Percentiles rank a stretch among this genome's conserved stretches.
These are phyloP conservation scores for Ptilodon capucinus DNA, from an alignment of 2,888 invertebrate species.

Conservation along the genomic window DNA sequence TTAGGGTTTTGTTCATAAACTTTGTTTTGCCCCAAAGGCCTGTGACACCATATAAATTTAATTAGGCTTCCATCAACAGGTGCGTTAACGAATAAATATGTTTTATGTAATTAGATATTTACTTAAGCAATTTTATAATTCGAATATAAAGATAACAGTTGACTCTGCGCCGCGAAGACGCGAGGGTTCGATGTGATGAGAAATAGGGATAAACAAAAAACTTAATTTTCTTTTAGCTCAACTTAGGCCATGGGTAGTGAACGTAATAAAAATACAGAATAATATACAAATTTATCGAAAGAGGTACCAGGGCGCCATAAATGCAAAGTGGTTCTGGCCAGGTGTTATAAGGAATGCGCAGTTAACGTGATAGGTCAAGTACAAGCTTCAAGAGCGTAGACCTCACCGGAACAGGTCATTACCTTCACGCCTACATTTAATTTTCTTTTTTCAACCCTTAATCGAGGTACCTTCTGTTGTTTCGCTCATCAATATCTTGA, in stretches of 20 bases:
- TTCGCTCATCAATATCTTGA: not conserved
- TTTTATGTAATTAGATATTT: no score
- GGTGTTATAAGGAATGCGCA: not conserved
- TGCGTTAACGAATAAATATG: no score
- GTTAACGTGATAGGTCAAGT: conserved; percentile 2
- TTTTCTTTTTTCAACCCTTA: not conserved
- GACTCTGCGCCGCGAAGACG: no score
- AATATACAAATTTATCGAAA: no score
- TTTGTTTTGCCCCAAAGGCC: not conserved
- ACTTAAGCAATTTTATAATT: no score
- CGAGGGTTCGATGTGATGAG: no score
- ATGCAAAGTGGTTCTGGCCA: not conserved
- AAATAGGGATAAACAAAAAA: no score
- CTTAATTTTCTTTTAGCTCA: no score
- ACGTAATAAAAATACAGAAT: no score
- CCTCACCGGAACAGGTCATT: not conserved
- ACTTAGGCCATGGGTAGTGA: no score
- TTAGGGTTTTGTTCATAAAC: no score
- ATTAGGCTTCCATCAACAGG: not conserved
- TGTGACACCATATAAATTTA: not conserved
- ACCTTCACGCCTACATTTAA: not conserved
- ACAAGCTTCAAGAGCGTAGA: not conserved
- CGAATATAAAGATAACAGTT: no score
- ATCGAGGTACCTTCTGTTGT: not conserved
- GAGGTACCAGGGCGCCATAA: not conserved